Conservation (phyloP, 2,113 vertebrate species). For the Eonycteris spelaea region DNA sequence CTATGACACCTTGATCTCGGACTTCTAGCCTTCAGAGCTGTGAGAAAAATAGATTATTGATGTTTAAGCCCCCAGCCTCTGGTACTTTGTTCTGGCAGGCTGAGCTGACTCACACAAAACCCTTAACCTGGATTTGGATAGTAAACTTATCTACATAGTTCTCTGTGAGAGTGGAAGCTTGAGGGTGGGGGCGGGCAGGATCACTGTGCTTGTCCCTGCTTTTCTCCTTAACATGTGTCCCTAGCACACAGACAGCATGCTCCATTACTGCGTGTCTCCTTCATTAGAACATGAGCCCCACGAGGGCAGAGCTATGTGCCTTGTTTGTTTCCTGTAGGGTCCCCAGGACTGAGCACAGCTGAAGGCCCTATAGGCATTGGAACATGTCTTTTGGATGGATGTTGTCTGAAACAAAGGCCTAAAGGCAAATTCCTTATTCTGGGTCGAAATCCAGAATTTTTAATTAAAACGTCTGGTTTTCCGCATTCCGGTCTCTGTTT, state of each 20-base stretch:
- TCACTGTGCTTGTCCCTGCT: background rate
- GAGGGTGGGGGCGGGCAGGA: no score
- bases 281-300: rapidly evolving
- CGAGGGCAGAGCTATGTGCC: background rate
- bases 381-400: background rate
- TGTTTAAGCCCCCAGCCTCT: background rate
- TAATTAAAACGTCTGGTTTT: background rate
- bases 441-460: background rate
- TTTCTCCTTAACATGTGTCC: background rate
- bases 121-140: background rate
- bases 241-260: rapidly evolving
- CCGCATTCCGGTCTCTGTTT: background rate
- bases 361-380: rapidly evolving
- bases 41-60: background rate
- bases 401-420: background rate
- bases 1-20: background rate
- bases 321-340: rapidly evolving
- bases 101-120: background rate
- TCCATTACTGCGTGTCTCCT: background rate
- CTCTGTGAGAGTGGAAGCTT: background rate
- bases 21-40: background rate
- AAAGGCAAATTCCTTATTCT: background rate
- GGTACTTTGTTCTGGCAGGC: background rate
- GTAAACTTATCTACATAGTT: background rate
- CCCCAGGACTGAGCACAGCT: rapidly evolving